A percentile compares a stretch with the other conserved stretches of the same genome.
Evolutionary conservation across 92 coral and sea anemone species (phyloP).

Genomic region (Epizoanthus scotinus): DNA sequence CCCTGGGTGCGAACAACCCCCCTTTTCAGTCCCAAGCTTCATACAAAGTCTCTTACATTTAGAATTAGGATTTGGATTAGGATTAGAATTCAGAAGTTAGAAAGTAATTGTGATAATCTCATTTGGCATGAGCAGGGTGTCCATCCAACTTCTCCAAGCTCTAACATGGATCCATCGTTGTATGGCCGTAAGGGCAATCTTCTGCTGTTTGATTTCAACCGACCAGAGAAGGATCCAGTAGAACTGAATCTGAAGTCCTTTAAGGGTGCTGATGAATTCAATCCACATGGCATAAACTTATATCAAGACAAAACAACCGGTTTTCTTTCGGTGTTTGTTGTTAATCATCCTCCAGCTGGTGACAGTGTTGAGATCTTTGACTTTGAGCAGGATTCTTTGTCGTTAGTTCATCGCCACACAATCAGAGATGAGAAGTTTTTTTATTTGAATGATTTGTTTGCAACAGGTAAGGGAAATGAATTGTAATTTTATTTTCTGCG

Average conservation of each 20-base stretch:
- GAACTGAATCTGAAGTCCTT: slow-evolving; percentile 61
- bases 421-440: slow-evolving; percentile 67
- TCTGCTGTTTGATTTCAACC: slow-evolving; percentile 63
- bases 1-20: no score
- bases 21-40: no score
- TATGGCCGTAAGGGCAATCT: slow-evolving; percentile 57
- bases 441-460: slow-evolving; percentile 74
- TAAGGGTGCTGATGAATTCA: slow-evolving; percentile 63
- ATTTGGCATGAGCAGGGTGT: no score
- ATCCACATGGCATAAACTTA: slow-evolving; percentile 83
- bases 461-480: slow-evolving; percentile 57
- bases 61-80: no score
- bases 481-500: no score
- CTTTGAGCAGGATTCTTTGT: slow-evolving; percentile 62
- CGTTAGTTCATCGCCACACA: slow-evolving; percentile 62
- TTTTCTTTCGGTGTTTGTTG: slow-evolving; percentile 67
- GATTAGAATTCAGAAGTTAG: no score
- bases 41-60: no score
- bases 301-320: slow-evolving; percentile 68
- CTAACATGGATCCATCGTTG: no score
- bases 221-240: slow-evolving; percentile 53
- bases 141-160: no score
- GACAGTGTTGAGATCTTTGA: slow-evolving; percentile 81
- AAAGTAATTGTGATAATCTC: no score
- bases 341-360: slow-evolving; percentile 64